Evolutionary conservation across 2,113 vertebrate genomes (phyloP).

Genomic region (Chionomys nivalis): DNA sequence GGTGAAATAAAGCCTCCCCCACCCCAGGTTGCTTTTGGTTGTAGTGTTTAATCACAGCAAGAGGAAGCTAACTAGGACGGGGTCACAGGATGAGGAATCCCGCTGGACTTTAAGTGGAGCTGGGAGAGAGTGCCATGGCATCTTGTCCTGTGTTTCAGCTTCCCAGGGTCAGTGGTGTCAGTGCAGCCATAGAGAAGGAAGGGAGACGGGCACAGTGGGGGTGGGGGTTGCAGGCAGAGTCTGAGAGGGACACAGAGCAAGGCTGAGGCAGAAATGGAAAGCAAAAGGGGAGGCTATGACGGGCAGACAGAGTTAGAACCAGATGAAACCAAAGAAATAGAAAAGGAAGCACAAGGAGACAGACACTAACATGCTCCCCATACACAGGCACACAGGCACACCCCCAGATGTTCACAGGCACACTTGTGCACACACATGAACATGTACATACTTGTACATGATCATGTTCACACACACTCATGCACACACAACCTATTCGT

Average conservation of each 20-base stretch:
- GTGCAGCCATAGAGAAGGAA: not conserved
- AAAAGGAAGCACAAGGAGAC: not conserved
- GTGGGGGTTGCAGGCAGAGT: not conserved
- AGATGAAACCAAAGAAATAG: not conserved
- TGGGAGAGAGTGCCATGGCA: not conserved
- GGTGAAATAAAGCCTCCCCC: not conserved
- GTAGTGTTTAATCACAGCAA: not conserved
- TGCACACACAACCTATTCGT: too few relatives aligned
- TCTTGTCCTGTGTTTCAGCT: not conserved
- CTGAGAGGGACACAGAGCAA: not conserved
- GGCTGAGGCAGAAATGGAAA: not conserved
- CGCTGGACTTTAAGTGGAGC: not conserved
- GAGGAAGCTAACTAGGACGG: not conserved
- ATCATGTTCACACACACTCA: not conserved
- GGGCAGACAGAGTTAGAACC: not conserved
- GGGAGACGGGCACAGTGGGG: too few relatives aligned
- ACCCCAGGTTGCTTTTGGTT: not conserved
- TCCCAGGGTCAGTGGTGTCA: not conserved
- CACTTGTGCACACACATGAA: not conserved
- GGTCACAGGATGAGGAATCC: too few relatives aligned
- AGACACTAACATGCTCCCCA: not conserved
- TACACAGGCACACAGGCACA: not conserved
- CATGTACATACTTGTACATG: not conserved
- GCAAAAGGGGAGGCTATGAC: not conserved
- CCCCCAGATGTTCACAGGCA: not conserved